Conservation (phyloP, 2,888 invertebrate species). For the Pristionchus arcanus region DNA sequence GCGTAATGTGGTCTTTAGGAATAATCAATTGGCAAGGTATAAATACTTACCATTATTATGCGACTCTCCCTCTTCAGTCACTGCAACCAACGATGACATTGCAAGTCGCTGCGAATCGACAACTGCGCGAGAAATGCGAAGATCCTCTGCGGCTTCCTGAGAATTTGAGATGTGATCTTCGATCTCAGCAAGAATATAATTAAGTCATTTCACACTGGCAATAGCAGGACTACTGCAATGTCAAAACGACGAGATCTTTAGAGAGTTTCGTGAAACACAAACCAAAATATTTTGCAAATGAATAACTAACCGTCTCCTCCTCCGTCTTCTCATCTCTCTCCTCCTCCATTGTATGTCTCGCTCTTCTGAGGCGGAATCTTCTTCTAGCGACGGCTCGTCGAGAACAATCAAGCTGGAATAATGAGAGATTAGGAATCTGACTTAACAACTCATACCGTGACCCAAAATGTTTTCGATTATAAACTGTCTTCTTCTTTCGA, state of each 20-base stretch:
- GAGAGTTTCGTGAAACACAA: not conserved
- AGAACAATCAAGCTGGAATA: constrained; percentile 25
- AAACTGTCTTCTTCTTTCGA: too few species aligned
- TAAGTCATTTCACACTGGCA: too few species aligned
- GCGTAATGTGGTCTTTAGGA: too few species aligned
- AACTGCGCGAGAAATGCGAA: not conserved
- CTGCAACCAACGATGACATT: constrained; percentile 34
- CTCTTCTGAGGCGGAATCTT: constrained; percentile 56
- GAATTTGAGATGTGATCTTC: not conserved
- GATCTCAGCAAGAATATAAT: not conserved
- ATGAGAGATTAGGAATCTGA: constrained; percentile 10
- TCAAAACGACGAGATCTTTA: not conserved
- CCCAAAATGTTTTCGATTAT: too few species aligned
- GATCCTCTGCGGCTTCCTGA: constrained; percentile 39
- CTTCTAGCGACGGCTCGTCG: constrained; percentile 50
- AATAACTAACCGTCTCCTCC: constrained; percentile 1
- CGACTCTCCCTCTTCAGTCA: constrained; percentile 17
- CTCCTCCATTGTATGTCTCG: constrained; percentile 37
- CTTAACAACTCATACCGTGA: not conserved
- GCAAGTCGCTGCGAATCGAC: constrained; percentile 50
- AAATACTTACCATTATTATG: not conserved
- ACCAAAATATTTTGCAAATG: not conserved
- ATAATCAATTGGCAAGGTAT: too few species aligned
- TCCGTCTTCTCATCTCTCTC: constrained; percentile 24
- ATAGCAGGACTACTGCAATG: too few species aligned